These are phyloP conservation scores for Scarus forsteni DNA, from an alignment of 2,797 vertebrate species.

Conservation along the genomic window DNA sequence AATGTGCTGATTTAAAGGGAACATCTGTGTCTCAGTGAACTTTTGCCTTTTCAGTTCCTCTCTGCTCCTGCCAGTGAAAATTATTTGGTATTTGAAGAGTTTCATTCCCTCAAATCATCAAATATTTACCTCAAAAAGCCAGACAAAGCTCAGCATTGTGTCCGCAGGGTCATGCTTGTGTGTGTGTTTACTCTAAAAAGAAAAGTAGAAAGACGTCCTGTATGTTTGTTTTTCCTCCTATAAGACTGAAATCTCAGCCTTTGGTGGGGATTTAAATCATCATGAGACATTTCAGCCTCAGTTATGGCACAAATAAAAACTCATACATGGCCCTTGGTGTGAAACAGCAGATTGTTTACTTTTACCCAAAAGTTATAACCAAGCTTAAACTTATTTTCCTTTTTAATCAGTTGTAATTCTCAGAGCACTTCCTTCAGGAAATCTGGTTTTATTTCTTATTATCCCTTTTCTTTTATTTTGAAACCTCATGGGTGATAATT, in stretches of 20 bases:
- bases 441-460: background rate
- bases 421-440: background rate
- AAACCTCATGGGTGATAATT: too few relatives aligned
- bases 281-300: background rate
- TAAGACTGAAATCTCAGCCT: background rate
- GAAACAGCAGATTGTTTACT: background rate
- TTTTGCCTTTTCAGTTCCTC: background rate
- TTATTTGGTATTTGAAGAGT: background rate
- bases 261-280: conserved; percentile 6
- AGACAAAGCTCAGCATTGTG: background rate
- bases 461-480: background rate
- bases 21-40: background rate
- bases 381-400: background rate
- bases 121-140: conserved; percentile 11
- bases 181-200: background rate
- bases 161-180: conserved; percentile 14
- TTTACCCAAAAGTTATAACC: background rate
- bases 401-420: too few relatives aligned
- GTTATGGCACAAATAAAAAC: background rate
- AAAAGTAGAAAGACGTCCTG: background rate
- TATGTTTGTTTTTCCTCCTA: background rate
- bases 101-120: background rate
- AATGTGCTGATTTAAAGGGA: too few relatives aligned
- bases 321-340: background rate
- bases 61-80: background rate